Evolutionary conservation across 2,113 vertebrate genomes (phyloP), one percentile per base, ranked within the genome.

Genomic region (Urocolius indicus): DNA sequence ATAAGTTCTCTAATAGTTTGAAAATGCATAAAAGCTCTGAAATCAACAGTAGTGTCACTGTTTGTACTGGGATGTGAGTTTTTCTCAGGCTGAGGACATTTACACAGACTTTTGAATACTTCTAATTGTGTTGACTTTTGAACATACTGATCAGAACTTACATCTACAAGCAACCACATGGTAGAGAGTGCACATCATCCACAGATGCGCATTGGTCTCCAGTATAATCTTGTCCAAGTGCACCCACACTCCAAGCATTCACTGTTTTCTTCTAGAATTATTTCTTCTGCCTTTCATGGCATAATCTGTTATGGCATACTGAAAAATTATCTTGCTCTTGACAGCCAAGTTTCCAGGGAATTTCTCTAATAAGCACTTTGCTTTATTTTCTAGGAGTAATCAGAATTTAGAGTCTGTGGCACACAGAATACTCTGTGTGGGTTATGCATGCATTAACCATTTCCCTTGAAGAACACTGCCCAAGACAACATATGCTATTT

Each of bases 401-500:
- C 58, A 21, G 9, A 66, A 43, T 38, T 81, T 73, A 62, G 36
- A 82, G 29, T 16, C 41, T 82, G 73, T 61, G 66, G 54, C 22
- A 85, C 55, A 55, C 12, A 73, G 14, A 67, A 79, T 48, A 71
- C 13, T 46, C 23, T 48, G 22, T 15, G 51, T 49, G 32, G 59
- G 29, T 48, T 87, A 43, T 68, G 58, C 59, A 87, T 63, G 26
- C 38, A 63, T 65, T 91, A 93, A 62, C 49, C 76, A 54, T 30
- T 89, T 90, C 75, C 76, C 63, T 91, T 80, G 82, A 87, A 95
- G 87, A 91, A 67, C 46, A 90, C 27, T 87, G 84, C 91, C 75
- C 85, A 88, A 85, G 91, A 94, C 51, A 91, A 89, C 43, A 74
- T 61, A 86, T 78, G 76, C 52, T 73, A 75, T 96, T 94, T 84